phyloP scores from a whole-genome alignment of 2,797 vertebrate genomes.

The Tinamus major region DNA sequence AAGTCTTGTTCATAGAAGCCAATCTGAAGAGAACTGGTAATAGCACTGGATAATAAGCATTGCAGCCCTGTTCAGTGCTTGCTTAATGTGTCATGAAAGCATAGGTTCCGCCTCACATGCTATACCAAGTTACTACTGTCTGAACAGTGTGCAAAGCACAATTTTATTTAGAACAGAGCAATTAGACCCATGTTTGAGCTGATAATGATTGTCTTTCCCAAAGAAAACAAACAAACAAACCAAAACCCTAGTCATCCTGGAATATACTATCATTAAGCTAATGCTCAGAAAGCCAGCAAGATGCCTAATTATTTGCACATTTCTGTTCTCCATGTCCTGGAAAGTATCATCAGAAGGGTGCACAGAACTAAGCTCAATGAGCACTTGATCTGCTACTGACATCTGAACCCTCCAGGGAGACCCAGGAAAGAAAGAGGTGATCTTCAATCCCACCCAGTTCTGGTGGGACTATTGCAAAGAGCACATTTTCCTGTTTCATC shows the following conservation, averaged over 20 bases:
- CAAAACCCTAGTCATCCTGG: neutral
- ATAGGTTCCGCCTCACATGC: neutral
- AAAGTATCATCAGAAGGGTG: neutral
- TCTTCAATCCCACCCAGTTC: neutral
- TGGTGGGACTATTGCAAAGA: slow-evolving; percentile 4
- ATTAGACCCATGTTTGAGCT: neutral
- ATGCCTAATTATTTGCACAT: neutral
- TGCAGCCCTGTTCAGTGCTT: neutral
- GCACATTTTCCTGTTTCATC: neutral
- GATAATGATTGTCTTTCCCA: accelerated
- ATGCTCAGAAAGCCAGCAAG: neutral
- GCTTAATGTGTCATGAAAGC: neutral
- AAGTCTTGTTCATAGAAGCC: neutral
- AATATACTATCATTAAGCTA: neutral
- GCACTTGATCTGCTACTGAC: neutral
- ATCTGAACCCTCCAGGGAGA: neutral
- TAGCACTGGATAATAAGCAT: neutral
- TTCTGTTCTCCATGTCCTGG: neutral
- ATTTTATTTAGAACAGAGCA: neutral
- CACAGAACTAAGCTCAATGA: neutral
- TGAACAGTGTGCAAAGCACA: neutral
- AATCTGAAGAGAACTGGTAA: neutral
- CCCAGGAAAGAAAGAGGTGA: neutral
- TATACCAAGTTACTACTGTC: neutral
- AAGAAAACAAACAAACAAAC: neutral